These are phyloP conservation scores for Paedocypris sp. DNA, from an alignment of 2,113 vertebrate species.

Conservation along the genomic window DNA sequence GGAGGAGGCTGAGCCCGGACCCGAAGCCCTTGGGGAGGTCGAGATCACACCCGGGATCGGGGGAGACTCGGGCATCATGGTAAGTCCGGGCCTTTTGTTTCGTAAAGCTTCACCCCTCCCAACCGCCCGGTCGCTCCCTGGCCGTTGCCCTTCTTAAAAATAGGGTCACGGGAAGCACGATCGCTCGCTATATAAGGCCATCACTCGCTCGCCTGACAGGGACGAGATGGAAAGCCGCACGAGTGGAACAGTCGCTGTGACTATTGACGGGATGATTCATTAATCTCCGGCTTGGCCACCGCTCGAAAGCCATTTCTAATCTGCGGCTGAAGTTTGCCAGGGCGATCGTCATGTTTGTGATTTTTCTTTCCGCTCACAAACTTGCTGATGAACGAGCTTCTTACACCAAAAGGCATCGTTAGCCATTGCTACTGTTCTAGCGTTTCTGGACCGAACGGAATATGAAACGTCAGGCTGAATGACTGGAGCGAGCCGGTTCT, in stretches of 20 bases:
- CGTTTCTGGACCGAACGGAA: no score
- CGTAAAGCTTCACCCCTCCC: not conserved
- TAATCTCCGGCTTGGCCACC: not conserved
- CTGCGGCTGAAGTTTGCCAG: not conserved
- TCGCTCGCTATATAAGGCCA: conserved; percentile 31
- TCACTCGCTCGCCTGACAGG: conserved; percentile 33
- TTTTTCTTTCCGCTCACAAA: not conserved
- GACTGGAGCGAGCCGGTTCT: no score
- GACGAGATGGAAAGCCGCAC: conserved; percentile 35
- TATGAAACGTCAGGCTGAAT: no score
- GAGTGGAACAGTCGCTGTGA: not conserved
- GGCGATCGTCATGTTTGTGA: conserved; percentile 3
- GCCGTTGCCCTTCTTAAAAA: conserved; percentile 15
- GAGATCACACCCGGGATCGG: conserved; percentile 54
- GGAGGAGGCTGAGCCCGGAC: conserved; percentile 66
- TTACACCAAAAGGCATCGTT: not conserved
- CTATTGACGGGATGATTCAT: conserved; percentile 2
- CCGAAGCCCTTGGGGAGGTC: conserved; percentile 54
- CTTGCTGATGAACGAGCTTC: no score
- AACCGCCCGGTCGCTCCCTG: not conserved
- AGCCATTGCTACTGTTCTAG: no score
- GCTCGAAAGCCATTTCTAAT: not conserved
- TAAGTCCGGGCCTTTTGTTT: conserved; percentile 56
- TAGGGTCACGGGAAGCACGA: conserved; percentile 11
- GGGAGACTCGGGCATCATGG: conserved; percentile 63